phyloP scores from a whole-genome alignment of 2,888 invertebrate species.

The Laspeyria flexula region DNA sequence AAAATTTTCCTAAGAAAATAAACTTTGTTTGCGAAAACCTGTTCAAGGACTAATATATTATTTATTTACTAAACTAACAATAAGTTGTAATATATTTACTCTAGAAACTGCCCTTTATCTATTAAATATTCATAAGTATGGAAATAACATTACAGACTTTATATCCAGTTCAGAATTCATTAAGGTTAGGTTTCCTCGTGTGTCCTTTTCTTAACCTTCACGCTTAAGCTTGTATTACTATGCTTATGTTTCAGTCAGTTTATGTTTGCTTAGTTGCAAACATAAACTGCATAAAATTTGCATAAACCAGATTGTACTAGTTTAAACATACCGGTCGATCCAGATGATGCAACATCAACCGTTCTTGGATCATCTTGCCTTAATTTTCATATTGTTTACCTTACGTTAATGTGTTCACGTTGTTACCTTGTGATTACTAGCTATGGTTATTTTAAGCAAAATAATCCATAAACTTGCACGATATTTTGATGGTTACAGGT shows the following conservation, averaged over 20 bases:
- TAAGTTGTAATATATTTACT: neutral
- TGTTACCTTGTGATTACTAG: too few species aligned
- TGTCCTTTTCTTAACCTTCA: slow-evolving; percentile 23
- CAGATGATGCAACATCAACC: slow-evolving; percentile 69
- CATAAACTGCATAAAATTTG: slow-evolving; percentile 30
- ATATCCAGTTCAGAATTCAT: slow-evolving; percentile 8
- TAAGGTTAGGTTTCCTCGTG: slow-evolving; percentile 9
- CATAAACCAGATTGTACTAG: slow-evolving; percentile 38
- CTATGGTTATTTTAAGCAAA: neutral
- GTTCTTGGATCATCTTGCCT: slow-evolving; percentile 56
- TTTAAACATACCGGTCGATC: slow-evolving; percentile 44
- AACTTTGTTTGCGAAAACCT: too few species aligned
- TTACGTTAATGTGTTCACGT: too few species aligned
- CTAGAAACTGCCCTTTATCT: neutral
- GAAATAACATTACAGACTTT: slow-evolving; percentile 4
- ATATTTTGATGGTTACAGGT: neutral
- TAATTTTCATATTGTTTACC: slow-evolving; percentile 51
- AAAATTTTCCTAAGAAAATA: too few species aligned
- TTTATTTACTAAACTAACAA: too few species aligned
- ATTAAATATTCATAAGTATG: slow-evolving; percentile 7
- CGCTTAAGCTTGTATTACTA: slow-evolving; percentile 11
- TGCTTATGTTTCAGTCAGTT: too few species aligned
- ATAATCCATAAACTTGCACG: neutral
- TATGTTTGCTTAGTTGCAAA: slow-evolving; percentile 25
- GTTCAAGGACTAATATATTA: too few species aligned